Evolutionary conservation across 2,888 invertebrate species (phyloP).

Genomic region (Scaptodrosophila latifasciaeformis): DNA sequence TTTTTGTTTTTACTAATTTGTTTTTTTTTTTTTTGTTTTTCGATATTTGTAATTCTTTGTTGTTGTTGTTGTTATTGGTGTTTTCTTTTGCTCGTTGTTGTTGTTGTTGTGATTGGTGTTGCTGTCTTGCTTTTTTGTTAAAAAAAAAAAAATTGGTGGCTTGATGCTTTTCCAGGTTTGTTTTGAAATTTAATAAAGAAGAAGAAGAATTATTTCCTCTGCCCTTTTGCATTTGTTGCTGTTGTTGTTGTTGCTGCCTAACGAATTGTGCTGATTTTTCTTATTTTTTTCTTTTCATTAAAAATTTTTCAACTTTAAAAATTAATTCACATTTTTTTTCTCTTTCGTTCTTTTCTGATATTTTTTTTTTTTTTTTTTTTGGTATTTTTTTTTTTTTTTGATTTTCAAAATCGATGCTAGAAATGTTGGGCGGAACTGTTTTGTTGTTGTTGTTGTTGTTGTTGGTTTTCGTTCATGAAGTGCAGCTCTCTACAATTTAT

Average conservation of each 20-base stretch:
- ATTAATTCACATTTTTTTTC: conserved; percentile 18
- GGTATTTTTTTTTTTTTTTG: conserved; percentile 22
- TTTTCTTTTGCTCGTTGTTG: conserved; percentile 7
- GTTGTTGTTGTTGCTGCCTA: conserved; percentile 2
- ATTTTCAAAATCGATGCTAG: conserved; percentile 63
- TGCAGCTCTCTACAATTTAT: neutral
- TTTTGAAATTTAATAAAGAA: neutral
- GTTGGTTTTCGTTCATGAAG: neutral
- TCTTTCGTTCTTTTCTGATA: neutral
- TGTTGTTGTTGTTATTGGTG: conserved; percentile 22
- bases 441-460: conserved; percentile 31
- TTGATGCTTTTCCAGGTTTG: neutral
- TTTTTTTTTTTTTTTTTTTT: conserved; percentile 4
- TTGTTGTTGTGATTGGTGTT: conserved; percentile 7
- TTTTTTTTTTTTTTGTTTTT: no score
- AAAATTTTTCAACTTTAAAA: conserved; percentile 30
- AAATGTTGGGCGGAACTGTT: conserved; percentile 61
- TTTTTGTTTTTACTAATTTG: no score
- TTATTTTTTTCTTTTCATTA: conserved; percentile 17
- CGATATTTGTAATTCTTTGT: conserved; percentile 15
- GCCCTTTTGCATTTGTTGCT: neutral
- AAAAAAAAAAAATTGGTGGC: conserved; percentile 6
- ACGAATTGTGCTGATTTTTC: neutral
- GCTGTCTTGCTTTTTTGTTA: neutral
- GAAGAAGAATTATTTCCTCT: neutral